phyloP scores from a whole-genome alignment of 2,797 vertebrate genomes.

The Ataeniobius toweri region DNA sequence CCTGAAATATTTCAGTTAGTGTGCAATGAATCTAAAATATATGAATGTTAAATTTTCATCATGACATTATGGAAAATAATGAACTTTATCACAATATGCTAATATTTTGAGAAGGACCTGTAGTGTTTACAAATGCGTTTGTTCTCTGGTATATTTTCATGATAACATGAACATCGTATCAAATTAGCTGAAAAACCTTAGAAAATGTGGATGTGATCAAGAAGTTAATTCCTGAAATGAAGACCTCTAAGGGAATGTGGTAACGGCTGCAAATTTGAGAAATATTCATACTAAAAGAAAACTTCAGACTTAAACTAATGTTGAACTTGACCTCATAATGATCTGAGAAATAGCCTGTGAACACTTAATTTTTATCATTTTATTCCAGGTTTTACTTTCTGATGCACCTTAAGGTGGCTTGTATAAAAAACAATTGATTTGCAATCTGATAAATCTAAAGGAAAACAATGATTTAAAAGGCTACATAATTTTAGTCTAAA shows the following conservation, averaged over 20 bases:
- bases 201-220: slow-evolving; percentile 18
- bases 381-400: neutral
- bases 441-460: neutral
- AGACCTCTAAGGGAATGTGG: slow-evolving; percentile 6
- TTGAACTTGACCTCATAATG: neutral
- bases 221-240: slow-evolving; percentile 29
- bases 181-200: neutral
- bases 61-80: too few relatives aligned
- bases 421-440: neutral
- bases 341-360: neutral
- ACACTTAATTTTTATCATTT: too few relatives aligned
- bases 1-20: too few relatives aligned
- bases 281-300: neutral
- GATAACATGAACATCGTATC: neutral
- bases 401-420: neutral
- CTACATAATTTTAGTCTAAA: too few relatives aligned
- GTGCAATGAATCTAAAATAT: too few relatives aligned
- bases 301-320: neutral
- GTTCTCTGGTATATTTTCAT: neutral
- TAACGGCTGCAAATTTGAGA: slow-evolving; percentile 4
- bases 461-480: too few relatives aligned
- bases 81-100: too few relatives aligned
- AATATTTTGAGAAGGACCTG: too few relatives aligned
- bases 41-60: too few relatives aligned
- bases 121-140: neutral